Evolutionary conservation across 1,140 invertebrate genomes (phyloP), one percentile per base, ranked within the genome.

Genomic region (Drusus annulatus): DNA sequence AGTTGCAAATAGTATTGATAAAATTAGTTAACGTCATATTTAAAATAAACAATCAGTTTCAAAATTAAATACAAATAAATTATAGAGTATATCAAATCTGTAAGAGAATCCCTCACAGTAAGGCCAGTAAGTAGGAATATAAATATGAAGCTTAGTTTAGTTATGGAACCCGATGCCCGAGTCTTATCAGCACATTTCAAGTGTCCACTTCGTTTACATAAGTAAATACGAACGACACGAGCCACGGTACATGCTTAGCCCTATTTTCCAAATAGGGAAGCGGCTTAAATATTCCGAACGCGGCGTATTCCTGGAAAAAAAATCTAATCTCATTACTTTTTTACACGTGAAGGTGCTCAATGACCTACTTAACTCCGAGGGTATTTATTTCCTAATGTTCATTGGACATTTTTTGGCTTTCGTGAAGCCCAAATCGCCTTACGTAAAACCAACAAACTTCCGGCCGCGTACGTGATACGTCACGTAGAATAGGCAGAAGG

Each of bases 281-380:
- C 56, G 23, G 73, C 51, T 76, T 76, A 71, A 76, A 25, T 58
- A 45, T 65, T 62, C 50, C 50, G 16, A 21, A 65, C 76, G 62
- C 60, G 23, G 60, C 76, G 45, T n/a, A 51, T 23, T 54, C 21
- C 62, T 36, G 8, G 2, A 45, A 45, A 45, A 45, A 13, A 45
- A 45, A 45, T 10, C 36, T 80, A 83, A 83, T 83, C 81, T 83
- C 69, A 58, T 78, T 83, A 83, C 52, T 23, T 79, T 76, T 79
- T 80, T 69, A 80, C 81, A 78, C 82, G 56, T 52, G 79, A 79
- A 80, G 82, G 79, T 83, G 82, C 76, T 76, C 71, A 83, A 79
- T 83, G 82, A 81, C 82, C 82, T 83, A 80, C 82, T 83, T 83
- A 83, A 83, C 82, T 80, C 58, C 4, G 36, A 71, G 69, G 21